phyloP scores from a whole-genome alignment of 2,113 vertebrate species.

The Mugil cephalus region DNA sequence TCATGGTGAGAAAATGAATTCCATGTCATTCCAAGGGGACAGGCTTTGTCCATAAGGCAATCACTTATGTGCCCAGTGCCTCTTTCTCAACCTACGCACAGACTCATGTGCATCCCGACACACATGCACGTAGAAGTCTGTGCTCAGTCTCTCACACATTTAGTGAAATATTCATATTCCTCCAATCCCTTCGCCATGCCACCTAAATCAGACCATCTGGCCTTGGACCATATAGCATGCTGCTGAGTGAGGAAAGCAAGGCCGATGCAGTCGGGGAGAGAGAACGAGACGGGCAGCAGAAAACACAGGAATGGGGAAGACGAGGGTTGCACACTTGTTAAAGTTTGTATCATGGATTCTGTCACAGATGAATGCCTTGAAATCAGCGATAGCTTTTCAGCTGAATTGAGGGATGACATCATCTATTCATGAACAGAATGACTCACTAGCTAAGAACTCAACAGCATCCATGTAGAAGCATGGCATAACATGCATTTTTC shows the following conservation, averaged over 20 bases:
- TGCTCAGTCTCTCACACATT: slow-evolving; percentile 20
- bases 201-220: slow-evolving; percentile 76
- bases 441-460: slow-evolving; percentile 49
- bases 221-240: slow-evolving; percentile 42
- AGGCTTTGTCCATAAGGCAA: slow-evolving; percentile 42
- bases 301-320: slow-evolving; percentile 12
- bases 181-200: slow-evolving; percentile 58
- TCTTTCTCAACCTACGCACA: slow-evolving; percentile 35
- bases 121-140: slow-evolving; percentile 22
- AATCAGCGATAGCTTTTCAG: slow-evolving; percentile 56
- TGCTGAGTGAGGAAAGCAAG: slow-evolving; percentile 63
- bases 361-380: slow-evolving; percentile 39
- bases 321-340: slow-evolving; percentile 40
- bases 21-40: slow-evolving; percentile 52
- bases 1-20: slow-evolving; percentile 62
- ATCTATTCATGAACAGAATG: slow-evolving; percentile 53
- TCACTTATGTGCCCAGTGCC: slow-evolving; percentile 44
- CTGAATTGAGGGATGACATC: slow-evolving; percentile 68
- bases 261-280: slow-evolving; percentile 51
- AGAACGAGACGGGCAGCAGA: slow-evolving; percentile 12
- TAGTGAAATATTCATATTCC: slow-evolving; percentile 77
- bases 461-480: slow-evolving; percentile 1
- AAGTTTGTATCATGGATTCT: slow-evolving; percentile 37
- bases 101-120: slow-evolving; percentile 9
- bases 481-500: slow-evolving; percentile 39